Evolutionary conservation across 2,797 vertebrate species (phyloP).

Genomic region (Diceros bicornis): DNA sequence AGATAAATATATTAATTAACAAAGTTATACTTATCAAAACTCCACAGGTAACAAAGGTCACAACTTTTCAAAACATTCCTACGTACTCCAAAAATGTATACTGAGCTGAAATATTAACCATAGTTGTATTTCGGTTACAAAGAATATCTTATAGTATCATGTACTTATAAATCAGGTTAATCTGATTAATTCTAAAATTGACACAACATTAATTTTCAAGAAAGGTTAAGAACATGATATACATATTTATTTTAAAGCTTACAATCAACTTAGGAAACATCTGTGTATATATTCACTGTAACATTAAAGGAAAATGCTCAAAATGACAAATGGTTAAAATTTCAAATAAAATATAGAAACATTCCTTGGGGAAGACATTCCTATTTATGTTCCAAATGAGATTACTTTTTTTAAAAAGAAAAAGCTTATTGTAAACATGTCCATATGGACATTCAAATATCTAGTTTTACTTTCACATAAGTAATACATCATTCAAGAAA

Average conservation of each 20-base stretch:
- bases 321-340: constrained; percentile 46
- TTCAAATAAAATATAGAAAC: constrained; percentile 59
- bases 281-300: neutral
- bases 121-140: constrained; percentile 25
- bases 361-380: constrained; percentile 4
- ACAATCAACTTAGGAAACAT: constrained; percentile 40
- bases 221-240: constrained; percentile 42
- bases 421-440: neutral
- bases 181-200: constrained; percentile 57
- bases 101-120: constrained; percentile 13
- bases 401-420: neutral
- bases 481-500: constrained; percentile 41
- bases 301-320: constrained; percentile 41
- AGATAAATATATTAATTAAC: neutral
- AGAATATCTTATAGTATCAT: neutral
- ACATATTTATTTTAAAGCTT: constrained; percentile 60
- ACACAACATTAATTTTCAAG: constrained; percentile 36
- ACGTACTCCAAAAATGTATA: constrained; percentile 22
- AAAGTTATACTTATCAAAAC: constrained; percentile 60
- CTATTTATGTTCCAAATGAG: constrained; percentile 18
- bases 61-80: constrained; percentile 53
- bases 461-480: constrained; percentile 50
- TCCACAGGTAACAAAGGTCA: neutral
- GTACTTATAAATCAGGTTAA: neutral
- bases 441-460: neutral